Evolutionary conservation across 2,113 vertebrate genomes (phyloP), one percentile per base, ranked within the genome.

Genomic region (Ranitomeya imitator): DNA sequence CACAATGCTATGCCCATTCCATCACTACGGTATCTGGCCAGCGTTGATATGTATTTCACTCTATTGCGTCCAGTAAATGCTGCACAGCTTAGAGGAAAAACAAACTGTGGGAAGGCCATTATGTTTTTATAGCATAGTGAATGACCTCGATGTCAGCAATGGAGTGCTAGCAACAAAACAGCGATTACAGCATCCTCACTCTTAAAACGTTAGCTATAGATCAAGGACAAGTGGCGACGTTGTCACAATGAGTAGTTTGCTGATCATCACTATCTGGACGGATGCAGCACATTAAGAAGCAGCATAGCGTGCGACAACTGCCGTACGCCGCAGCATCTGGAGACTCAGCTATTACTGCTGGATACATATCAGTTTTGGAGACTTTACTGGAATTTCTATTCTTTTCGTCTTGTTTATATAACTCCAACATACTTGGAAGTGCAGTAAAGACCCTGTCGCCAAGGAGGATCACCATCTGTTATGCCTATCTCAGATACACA

Each of bases 41-140:
- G 37, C 1, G 45, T 0, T 52, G 74, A 10, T 73, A 10, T 0
- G 0, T 2, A 4, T 59, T 83, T 65, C n/a, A 0, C 0, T 59
- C 52, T 2, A 63, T 81, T 90, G 26, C 11, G 67, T 87, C 73
- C 13, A 79, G 23, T 83, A 85, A 88, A 71, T 57, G 7, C 79
- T 55, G 87, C 60, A 31, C 80, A 7, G 67, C 63, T 88, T 0
- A 87, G 88, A 54, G 69, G 60, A 79, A 73, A 80, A 82, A 76
- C 16, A 84, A 45, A 76, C 76, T 81, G 9, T 51, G 74, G 86
- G 89, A 79, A 60, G 61, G 0, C 0, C 37, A 45, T 80, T 82
- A 18, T 2, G 57, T 76, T 31, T 37, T 59, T 73, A 65, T 55
- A 71, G 77, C 86, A 23, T 45, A 13, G 52, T 19, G 82, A 83